Percentiles rank a stretch among this genome's conserved stretches.
Evolutionary conservation across 2,113 vertebrate species (phyloP).

Genomic region (Procapra przewalskii): DNA sequence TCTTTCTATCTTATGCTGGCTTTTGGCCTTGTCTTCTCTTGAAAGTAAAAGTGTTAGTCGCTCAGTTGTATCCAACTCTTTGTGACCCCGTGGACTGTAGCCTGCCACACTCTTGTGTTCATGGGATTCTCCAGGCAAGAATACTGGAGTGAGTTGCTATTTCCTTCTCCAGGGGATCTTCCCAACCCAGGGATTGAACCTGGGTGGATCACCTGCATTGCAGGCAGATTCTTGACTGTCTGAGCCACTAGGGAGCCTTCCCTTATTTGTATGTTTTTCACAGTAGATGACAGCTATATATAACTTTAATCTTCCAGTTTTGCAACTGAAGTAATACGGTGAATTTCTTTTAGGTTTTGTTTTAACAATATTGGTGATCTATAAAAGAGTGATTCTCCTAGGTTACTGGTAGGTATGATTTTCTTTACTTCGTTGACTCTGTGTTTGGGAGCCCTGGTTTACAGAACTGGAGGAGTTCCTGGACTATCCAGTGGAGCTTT

Average conservation of each 20-base stretch:
- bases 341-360: neutral
- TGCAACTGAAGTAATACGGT: neutral
- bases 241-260: neutral
- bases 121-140: neutral
- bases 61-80: neutral
- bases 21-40: neutral
- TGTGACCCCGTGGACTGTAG: neutral
- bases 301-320: conserved; percentile 1
- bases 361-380: neutral
- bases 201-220: neutral
- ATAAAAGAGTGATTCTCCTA: neutral
- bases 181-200: neutral
- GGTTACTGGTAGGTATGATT: neutral
- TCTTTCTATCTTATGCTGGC: neutral
- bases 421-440: neutral
- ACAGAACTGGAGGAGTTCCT: neutral
- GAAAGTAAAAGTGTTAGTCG: neutral
- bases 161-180: neutral
- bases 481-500: neutral
- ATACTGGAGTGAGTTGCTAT: neutral
- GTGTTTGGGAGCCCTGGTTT: neutral
- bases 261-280: neutral
- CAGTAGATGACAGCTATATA: neutral
- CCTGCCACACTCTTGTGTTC: neutral
- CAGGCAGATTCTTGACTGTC: neutral